Percentiles rank a stretch among this genome's conserved stretches.
Conservation (phyloP, 2,888 invertebrate genomes). For the Hoplodrina blanda region DNA sequence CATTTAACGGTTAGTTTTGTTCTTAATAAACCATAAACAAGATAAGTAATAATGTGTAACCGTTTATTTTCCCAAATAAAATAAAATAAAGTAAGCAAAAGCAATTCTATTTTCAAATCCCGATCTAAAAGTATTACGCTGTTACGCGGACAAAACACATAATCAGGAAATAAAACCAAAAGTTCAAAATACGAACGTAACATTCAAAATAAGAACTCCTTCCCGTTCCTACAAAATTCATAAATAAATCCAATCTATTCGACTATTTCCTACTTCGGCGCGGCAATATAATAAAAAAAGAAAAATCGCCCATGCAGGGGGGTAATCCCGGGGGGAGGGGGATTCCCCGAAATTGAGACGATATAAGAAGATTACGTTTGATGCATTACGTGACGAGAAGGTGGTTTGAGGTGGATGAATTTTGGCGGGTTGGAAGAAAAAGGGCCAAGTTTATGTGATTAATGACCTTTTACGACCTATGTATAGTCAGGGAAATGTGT, state of each 20-base stretch:
- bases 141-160: background rate
- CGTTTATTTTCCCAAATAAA: too few species aligned
- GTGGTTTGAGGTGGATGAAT: conserved; percentile 52
- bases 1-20: too few species aligned
- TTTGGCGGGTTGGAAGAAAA: conserved; percentile 28
- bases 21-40: too few species aligned
- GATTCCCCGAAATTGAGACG: conserved; percentile 82
- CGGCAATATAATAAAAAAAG: conserved; percentile 69
- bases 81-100: too few species aligned
- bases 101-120: background rate
- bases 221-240: conserved; percentile 49
- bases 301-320: conserved; percentile 71
- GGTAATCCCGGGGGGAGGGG: conserved; percentile 75
- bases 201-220: conserved; percentile 44
- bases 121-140: background rate
- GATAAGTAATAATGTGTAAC: too few species aligned
- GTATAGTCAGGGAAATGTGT: background rate
- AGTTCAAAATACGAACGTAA: background rate
- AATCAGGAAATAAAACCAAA: background rate
- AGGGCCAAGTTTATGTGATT: conserved; percentile 19
- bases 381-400: conserved; percentile 84
- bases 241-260: conserved; percentile 63
- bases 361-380: conserved; percentile 88
- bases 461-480: conserved; percentile 10
- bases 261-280: conserved; percentile 55